Percentiles rank a stretch among this genome's conserved stretches.
Evolutionary conservation across 2,797 vertebrate species (phyloP).

Genomic region (Basileuterus tristriatus): DNA sequence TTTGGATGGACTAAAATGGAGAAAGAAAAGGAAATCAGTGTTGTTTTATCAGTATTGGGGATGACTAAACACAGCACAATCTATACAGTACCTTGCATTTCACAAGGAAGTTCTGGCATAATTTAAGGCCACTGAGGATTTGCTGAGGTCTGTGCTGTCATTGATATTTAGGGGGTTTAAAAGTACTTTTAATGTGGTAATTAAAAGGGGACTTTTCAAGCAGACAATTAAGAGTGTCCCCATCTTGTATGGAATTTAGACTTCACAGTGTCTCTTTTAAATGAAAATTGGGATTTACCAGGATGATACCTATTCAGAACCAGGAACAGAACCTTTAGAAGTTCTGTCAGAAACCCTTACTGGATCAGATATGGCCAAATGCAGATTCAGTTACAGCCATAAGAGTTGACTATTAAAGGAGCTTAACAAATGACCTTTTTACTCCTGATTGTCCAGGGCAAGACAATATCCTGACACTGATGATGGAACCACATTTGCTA

Average conservation of each 20-base stretch:
- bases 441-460: neutral
- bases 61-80: neutral
- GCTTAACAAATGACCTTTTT: neutral
- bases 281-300: neutral
- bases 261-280: neutral
- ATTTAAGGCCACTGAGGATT: neutral
- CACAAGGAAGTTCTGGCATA: neutral
- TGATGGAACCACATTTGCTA: neutral
- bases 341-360: neutral
- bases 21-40: neutral
- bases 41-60: neutral
- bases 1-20: constrained; percentile 85
- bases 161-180: neutral
- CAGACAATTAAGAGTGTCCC: neutral
- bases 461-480: neutral
- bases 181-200: neutral
- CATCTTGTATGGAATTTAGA: neutral
- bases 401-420: neutral
- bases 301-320: neutral
- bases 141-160: neutral
- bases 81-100: neutral
- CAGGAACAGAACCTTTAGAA: neutral
- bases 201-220: neutral
- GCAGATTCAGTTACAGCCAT: neutral
- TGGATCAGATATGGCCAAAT: neutral